Evolutionary conservation across 1,140 invertebrate genomes (phyloP).

Genomic region (Heliconius congener): DNA sequence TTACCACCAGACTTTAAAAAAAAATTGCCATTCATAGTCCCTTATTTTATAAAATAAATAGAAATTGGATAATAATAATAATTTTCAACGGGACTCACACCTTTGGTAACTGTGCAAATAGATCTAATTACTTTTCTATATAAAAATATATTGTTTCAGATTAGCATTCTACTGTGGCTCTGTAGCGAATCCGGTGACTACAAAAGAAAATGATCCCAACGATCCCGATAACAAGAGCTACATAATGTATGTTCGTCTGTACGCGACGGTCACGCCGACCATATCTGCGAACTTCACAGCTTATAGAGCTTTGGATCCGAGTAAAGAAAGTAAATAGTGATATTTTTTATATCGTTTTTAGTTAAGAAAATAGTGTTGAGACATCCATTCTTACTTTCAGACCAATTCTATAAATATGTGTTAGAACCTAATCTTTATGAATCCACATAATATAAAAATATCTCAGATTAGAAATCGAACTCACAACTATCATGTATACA

Average conservation of each 20-base stretch:
- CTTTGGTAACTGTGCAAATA: too few species aligned
- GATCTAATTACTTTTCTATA: too few species aligned
- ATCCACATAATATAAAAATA: too few species aligned
- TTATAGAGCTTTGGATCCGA: conserved; percentile 56
- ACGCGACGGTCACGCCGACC: conserved; percentile 41
- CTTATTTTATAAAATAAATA: too few species aligned
- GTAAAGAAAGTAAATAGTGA: conserved; percentile 49
- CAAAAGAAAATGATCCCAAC: conserved; percentile 46
- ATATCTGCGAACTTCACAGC: conserved; percentile 59
- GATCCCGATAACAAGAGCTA: conserved; percentile 48
- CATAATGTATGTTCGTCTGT: conserved; percentile 64
- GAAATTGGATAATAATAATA: too few species aligned
- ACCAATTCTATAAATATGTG: too few species aligned
- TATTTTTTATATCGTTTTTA: background rate
- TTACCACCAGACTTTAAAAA: too few species aligned
- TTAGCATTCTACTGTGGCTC: conserved; percentile 68
- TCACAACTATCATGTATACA: too few species aligned
- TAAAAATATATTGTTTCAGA: conserved; percentile 39
- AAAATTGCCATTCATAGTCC: too few species aligned
- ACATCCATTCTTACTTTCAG: background rate
- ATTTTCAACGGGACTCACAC: too few species aligned
- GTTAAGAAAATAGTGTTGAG: background rate
- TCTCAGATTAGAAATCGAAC: too few species aligned
- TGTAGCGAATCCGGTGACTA: conserved; percentile 62
- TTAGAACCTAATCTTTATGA: too few species aligned